Conservation (phyloP, 2,113 vertebrate species). For the Oenanthe melanoleuca region DNA sequence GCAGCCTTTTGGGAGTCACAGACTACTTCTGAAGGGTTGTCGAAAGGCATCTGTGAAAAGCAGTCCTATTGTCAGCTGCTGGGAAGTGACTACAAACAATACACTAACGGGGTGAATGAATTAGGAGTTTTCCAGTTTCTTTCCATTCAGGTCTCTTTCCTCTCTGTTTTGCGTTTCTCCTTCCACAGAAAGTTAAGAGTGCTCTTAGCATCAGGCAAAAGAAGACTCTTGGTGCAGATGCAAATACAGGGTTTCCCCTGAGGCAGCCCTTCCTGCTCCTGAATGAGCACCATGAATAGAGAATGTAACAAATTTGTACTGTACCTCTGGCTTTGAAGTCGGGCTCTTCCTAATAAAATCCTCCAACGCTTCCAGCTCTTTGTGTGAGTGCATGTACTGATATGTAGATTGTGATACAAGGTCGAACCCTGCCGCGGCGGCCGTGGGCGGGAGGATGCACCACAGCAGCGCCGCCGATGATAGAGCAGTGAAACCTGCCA, state of each 20-base stretch:
- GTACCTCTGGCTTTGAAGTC: constrained; percentile 63
- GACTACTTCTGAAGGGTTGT: background rate
- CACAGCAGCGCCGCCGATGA: fast-evolving
- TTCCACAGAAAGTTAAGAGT: background rate
- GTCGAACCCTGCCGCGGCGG: background rate
- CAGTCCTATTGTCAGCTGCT: background rate
- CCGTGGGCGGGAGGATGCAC: constrained; percentile 15
- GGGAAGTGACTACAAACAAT: background rate
- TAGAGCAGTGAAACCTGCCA: background rate
- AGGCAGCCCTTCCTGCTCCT: constrained; percentile 41
- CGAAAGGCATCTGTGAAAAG: background rate
- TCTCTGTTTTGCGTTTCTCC: background rate
- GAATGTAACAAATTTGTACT: constrained; percentile 50
- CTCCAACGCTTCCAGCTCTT: constrained; percentile 57
- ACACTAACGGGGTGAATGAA: background rate
- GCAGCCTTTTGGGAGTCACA: fast-evolving
- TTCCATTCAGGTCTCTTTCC: background rate
- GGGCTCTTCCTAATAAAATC: constrained; percentile 41
- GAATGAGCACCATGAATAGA: constrained; percentile 49
- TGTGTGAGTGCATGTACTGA: constrained; percentile 23
- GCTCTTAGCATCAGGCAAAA: background rate
- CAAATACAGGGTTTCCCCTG: constrained; percentile 7
- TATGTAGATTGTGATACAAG: constrained; percentile 51
- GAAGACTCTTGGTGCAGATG: background rate
- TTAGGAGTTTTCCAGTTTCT: background rate